These are phyloP conservation scores for Periophthalmus magnuspinnatus DNA, from an alignment of 2,797 vertebrate species.

Conservation along the genomic window DNA sequence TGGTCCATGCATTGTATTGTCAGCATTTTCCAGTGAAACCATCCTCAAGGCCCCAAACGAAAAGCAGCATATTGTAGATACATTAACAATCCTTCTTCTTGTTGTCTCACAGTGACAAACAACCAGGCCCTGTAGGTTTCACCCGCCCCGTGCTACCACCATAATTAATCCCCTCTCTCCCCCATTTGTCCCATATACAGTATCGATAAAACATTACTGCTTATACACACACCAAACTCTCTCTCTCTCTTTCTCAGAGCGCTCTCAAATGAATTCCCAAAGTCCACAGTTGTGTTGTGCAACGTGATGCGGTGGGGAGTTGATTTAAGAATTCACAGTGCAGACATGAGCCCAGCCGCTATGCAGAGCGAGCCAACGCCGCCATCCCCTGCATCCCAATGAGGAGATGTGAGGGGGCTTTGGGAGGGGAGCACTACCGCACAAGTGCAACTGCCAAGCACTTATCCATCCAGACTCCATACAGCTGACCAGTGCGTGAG, in stretches of 20 bases:
- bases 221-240: neutral
- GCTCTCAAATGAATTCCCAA: constrained; percentile 34
- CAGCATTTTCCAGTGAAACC: constrained; percentile 41
- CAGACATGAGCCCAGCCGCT: constrained; percentile 44
- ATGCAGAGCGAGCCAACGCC: constrained; percentile 49
- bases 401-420: constrained; percentile 42
- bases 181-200: constrained; percentile 10
- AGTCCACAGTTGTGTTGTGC: constrained; percentile 42
- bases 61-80: constrained; percentile 8
- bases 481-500: constrained; percentile 22
- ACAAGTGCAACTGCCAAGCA: constrained; percentile 34
- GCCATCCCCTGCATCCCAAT: constrained; percentile 67
- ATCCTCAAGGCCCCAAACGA: constrained; percentile 26
- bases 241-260: constrained; percentile 11
- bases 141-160: constrained; percentile 12
- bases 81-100: constrained; percentile 7
- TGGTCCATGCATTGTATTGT: constrained; percentile 23
- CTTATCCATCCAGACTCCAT: constrained; percentile 32
- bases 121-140: constrained; percentile 17
- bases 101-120: constrained; percentile 4
- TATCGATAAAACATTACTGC: constrained; percentile 38
- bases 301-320: constrained; percentile 56
- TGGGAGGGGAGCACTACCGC: constrained; percentile 20
- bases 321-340: constrained; percentile 67
- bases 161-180: constrained; percentile 29